Conservation (phyloP, 2,888 invertebrate genomes). For the Sphaerophoria taeniata region DNA sequence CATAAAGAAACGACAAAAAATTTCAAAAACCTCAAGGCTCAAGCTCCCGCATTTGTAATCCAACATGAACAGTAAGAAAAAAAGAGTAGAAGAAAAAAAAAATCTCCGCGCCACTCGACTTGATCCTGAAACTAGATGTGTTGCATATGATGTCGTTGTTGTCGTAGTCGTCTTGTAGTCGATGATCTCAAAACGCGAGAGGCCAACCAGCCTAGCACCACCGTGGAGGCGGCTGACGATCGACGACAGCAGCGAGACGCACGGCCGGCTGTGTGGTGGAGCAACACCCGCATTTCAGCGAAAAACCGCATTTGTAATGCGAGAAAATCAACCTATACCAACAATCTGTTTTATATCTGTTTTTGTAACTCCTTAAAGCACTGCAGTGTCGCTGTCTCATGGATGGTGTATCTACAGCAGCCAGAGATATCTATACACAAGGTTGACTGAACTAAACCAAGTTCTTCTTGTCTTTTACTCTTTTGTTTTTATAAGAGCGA, state of each 20-base stretch:
- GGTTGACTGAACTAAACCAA: constrained; percentile 72
- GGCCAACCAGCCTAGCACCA: constrained; percentile 3
- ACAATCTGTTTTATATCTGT: constrained; percentile 54
- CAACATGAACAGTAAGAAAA: background rate
- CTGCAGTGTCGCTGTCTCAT: constrained; percentile 3
- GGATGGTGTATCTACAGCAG: constrained; percentile 46
- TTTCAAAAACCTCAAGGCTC: constrained; percentile 65
- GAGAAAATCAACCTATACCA: constrained; percentile 68
- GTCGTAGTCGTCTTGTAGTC: constrained; percentile 18
- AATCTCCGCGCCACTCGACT: constrained; percentile 58
- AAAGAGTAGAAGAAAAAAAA: constrained; percentile 7
- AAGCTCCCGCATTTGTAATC: constrained; percentile 66
- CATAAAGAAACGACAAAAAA: constrained; percentile 45
- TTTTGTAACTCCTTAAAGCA: constrained; percentile 18
- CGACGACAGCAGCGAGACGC: background rate
- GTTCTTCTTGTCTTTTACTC: constrained; percentile 23
- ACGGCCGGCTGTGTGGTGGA: constrained; percentile 21
- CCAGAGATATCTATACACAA: constrained; percentile 49
- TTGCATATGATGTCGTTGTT: constrained; percentile 38
- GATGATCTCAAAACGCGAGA: constrained; percentile 13
- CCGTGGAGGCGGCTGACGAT: constrained; percentile 32
- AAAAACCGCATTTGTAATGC: constrained; percentile 73
- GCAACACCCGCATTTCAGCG: constrained; percentile 74
- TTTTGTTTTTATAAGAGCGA: background rate
- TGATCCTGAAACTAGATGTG: constrained; percentile 73